phyloP scores from a whole-genome alignment of 2,113 vertebrate species.

The Ophiodon elongatus region DNA sequence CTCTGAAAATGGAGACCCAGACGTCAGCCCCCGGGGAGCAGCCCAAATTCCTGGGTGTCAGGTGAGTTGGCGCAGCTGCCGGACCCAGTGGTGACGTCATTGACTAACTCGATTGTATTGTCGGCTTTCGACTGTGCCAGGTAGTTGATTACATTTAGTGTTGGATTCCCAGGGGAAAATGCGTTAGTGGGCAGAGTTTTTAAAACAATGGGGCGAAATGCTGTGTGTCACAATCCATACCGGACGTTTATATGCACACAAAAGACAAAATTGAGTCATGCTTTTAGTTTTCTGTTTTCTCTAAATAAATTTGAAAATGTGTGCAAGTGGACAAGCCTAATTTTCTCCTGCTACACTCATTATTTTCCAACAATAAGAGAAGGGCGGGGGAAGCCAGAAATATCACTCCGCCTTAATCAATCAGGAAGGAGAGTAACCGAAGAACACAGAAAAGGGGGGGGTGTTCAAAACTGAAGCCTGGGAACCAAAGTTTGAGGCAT shows the following conservation, averaged over 20 bases:
- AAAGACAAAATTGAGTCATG: neutral
- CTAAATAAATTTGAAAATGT: neutral
- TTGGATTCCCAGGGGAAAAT: conserved; percentile 1
- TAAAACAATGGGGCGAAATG: neutral
- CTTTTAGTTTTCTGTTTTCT: neutral
- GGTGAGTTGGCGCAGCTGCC: conserved; percentile 79
- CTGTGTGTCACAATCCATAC: neutral
- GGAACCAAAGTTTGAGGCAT: neutral
- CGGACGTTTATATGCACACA: neutral
- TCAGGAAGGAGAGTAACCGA: neutral
- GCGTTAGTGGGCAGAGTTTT: neutral
- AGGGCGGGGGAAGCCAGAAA: neutral
- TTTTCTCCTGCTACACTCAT: neutral
- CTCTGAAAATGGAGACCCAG: conserved; percentile 98
- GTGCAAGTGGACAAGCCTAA: neutral
- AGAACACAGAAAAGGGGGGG: neutral
- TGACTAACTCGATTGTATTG: neutral
- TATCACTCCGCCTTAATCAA: neutral
- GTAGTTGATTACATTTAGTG: neutral
- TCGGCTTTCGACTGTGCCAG: neutral
- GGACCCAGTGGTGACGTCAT: neutral
- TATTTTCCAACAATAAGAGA: neutral
- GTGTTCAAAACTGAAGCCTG: neutral
- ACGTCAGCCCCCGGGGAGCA: conserved; percentile 96
- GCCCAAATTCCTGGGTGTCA: conserved; percentile 97